These are phyloP conservation scores for Petrocephalus schoutedeni DNA, from an alignment of 2,797 vertebrate species.

Conservation along the genomic window DNA sequence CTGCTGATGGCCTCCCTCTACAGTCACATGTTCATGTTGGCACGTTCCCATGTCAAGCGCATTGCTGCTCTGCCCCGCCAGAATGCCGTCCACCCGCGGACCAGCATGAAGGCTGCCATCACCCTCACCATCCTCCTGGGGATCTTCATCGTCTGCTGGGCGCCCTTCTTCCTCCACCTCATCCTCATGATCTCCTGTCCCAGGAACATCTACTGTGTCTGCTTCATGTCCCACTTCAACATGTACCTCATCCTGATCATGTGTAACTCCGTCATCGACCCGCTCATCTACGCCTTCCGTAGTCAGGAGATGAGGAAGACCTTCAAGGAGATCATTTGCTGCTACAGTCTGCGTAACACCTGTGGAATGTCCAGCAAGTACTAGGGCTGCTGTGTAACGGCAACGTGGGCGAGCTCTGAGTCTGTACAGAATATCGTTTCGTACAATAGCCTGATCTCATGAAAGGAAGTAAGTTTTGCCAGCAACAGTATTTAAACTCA, in stretches of 20 bases:
- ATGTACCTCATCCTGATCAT: constrained; percentile 94
- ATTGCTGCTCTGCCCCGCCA: constrained; percentile 82
- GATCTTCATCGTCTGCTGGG: constrained; percentile 94
- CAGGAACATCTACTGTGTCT: constrained; percentile 84
- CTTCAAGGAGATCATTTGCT: constrained; percentile 90
- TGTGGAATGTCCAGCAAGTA: constrained; percentile 74
- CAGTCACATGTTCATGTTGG: constrained; percentile 96
- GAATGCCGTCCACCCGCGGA: constrained; percentile 75
- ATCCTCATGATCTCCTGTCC: constrained; percentile 95
- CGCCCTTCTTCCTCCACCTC: constrained; percentile 90
- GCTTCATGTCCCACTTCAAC: constrained; percentile 98
- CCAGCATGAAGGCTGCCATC: constrained; percentile 86
- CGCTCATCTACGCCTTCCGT: constrained; percentile 93
- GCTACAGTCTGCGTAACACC: constrained; percentile 66
- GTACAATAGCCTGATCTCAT: neutral
- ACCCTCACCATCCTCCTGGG: constrained; percentile 91
- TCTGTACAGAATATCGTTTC: neutral
- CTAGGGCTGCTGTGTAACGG: constrained; percentile 37
- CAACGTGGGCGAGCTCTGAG: neutral
- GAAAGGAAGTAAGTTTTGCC: neutral
- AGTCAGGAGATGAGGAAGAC: constrained; percentile 96
- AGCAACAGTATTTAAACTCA: neutral
- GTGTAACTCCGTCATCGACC: constrained; percentile 92
- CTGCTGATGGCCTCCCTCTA: constrained; percentile 94
- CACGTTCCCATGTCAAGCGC: constrained; percentile 85